Base-by-base conservation (phyloP, 2,888 invertebrate species). In the Orthosia gothica region DNA sequence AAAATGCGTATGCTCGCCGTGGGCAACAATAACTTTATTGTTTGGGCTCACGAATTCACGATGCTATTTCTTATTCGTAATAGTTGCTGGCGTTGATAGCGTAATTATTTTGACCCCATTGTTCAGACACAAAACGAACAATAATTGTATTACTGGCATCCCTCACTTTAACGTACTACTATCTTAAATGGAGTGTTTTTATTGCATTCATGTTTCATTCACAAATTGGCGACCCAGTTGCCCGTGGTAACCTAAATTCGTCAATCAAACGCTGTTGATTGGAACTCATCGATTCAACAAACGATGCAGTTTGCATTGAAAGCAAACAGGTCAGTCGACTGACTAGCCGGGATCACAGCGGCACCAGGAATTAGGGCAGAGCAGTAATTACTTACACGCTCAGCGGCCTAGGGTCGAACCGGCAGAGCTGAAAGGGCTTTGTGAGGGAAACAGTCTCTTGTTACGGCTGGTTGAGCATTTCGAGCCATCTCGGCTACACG, bases 381-480 rank as follows among this genome's bases (percentile, higher is more conserved):
- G 91, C 90, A 90, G 92, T 93, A 94, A 94, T 94, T 94, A 94
- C 93, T 93, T 92, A 92, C 92, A 93, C 91, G 90, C 90, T 89
- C 89, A 81, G 81, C 85, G 87, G 84, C 79, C 84, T 85, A 86
- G 89, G 92, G 91, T 87, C 88, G 86, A 87, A 89, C 89, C 92
- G 91, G 81, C 83, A 87, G 91, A 90, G 90, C 91, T 93, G 92
- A 94, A 94, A 92, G 90, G 87, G 92, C 93, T 94, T 93, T 94
- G 93, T 93, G 90, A 82, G 90, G 91, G 87, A 91, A 93, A 91
- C 89, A 88, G 87, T 87, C 88, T 89, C 81, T 86, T 88, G 91
- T 91, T 89, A 93, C 93, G 92, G 92, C 89, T 93, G 91, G 93
- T 90, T 93, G 89, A 90, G 89, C 92, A 92, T 90, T 90, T 88